Percentiles rank a stretch among this genome's conserved stretches.
These are phyloP conservation scores for Chrysemys picta DNA, from an alignment of 2,113 vertebrate species.

Conservation along the genomic window DNA sequence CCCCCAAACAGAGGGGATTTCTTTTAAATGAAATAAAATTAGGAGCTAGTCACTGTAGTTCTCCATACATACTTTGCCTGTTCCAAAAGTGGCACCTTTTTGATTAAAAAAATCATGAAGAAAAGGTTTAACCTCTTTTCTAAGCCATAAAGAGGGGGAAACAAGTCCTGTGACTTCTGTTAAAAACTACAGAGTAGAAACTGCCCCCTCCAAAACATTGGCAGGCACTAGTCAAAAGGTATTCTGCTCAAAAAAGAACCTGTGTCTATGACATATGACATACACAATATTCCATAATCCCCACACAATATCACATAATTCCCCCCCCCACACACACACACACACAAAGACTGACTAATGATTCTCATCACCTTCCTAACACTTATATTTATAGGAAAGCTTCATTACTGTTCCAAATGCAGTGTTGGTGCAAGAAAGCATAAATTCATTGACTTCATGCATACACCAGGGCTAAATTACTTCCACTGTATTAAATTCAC, in stretches of 20 bases:
- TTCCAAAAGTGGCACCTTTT: background rate
- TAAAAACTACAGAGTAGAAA: background rate
- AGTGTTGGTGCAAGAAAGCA: background rate
- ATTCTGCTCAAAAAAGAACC: background rate
- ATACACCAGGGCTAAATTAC: background rate
- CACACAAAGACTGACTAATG: background rate
- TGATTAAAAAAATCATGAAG: background rate
- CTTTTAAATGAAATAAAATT: background rate
- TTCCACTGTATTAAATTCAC: background rate
- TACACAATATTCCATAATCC: background rate
- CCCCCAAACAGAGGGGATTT: background rate
- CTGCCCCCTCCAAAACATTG: accelerated
- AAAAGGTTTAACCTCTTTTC: background rate
- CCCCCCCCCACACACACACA: too few species aligned
- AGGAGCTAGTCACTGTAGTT: background rate
- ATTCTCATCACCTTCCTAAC: background rate
- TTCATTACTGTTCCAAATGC: background rate
- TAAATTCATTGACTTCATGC: background rate
- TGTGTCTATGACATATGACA: background rate
- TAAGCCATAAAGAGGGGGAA: background rate
- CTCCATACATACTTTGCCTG: accelerated
- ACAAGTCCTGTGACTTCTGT: background rate
- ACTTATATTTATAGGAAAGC: background rate
- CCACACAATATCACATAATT: background rate
- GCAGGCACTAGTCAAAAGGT: background rate